Conservation (phyloP, 2,888 invertebrate species). For the Bugula neritina region DNA sequence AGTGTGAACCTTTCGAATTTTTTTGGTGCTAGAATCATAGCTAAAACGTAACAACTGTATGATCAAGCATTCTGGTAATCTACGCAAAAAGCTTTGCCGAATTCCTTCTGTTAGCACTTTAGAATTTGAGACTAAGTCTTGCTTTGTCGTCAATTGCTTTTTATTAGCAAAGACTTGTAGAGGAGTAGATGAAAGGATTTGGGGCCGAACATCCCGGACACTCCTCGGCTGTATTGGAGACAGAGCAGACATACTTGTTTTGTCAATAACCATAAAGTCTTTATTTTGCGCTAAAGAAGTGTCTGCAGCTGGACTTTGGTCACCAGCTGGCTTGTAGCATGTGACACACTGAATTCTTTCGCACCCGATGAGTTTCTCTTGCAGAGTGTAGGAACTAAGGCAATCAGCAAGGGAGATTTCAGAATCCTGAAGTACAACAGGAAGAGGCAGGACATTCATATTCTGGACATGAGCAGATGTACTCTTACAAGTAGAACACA, state of each 20-base stretch:
- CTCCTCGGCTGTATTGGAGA: not conserved
- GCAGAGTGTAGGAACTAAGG: constrained; percentile 44
- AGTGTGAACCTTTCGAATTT: constrained; percentile 39
- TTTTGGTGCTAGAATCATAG: constrained; percentile 37
- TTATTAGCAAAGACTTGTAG: constrained; percentile 30
- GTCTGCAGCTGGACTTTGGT: not conserved
- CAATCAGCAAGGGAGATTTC: constrained; percentile 45
- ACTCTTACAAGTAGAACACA: constrained; percentile 41
- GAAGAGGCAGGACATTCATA: constrained; percentile 48
- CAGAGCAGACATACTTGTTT: not conserved
- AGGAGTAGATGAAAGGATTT: constrained; percentile 46
- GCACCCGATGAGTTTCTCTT: constrained; percentile 41
- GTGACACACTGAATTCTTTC: constrained; percentile 37
- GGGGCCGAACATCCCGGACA: not conserved
- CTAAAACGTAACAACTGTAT: constrained; percentile 48
- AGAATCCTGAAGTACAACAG: constrained; percentile 32
- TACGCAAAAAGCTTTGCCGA: constrained; percentile 43
- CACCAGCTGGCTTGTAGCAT: constrained; percentile 28
- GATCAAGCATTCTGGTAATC: constrained; percentile 48
- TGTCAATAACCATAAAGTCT: constrained; percentile 31
- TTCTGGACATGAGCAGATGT: constrained; percentile 46
- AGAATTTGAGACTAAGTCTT: no score
- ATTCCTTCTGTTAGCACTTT: constrained; percentile 35
- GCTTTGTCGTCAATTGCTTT: not conserved
- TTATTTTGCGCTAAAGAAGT: constrained; percentile 28